Evolutionary conservation across 2,797 vertebrate species (phyloP).

Genomic region (Oreortyx pictus): DNA sequence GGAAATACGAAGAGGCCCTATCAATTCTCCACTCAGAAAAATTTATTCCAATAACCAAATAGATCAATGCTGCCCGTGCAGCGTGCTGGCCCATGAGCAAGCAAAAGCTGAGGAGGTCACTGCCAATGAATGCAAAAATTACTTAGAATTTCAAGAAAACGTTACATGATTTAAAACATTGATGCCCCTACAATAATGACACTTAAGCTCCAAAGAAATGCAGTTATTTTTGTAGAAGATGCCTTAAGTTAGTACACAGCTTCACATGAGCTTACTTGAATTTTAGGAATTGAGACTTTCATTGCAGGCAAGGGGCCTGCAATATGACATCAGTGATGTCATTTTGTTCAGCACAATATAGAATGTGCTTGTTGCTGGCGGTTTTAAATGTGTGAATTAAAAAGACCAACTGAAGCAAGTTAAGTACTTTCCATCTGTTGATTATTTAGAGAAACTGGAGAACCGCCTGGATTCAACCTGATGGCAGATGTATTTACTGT

Average conservation of each 20-base stretch:
- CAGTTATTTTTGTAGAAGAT: not conserved
- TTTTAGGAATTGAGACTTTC: not conserved
- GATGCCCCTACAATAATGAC: not conserved
- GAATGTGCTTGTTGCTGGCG: not conserved
- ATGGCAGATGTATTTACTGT: constrained; percentile 51
- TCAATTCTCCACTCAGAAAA: not conserved
- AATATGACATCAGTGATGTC: not conserved
- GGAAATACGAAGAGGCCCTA: not conserved
- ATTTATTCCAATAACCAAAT: not conserved
- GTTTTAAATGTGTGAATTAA: constrained; percentile 12
- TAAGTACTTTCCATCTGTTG: constrained; percentile 14
- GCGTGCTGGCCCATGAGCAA: not conserved
- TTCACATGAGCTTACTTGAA: not conserved
- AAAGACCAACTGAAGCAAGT: constrained; percentile 20
- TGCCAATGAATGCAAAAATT: not conserved
- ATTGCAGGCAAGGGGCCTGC: not conserved
- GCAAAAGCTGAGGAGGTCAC: not conserved
- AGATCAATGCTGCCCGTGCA: not conserved
- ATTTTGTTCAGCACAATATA: not conserved
- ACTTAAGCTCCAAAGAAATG: not conserved
- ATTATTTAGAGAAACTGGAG: constrained; percentile 42
- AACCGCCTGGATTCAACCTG: constrained; percentile 36
- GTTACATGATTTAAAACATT: not conserved
- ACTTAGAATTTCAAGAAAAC: not conserved
- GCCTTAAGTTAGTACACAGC: not conserved